These are phyloP conservation scores for Bradypodion ventrale DNA, from an alignment of 2,797 vertebrate species.

Conservation along the genomic window DNA sequence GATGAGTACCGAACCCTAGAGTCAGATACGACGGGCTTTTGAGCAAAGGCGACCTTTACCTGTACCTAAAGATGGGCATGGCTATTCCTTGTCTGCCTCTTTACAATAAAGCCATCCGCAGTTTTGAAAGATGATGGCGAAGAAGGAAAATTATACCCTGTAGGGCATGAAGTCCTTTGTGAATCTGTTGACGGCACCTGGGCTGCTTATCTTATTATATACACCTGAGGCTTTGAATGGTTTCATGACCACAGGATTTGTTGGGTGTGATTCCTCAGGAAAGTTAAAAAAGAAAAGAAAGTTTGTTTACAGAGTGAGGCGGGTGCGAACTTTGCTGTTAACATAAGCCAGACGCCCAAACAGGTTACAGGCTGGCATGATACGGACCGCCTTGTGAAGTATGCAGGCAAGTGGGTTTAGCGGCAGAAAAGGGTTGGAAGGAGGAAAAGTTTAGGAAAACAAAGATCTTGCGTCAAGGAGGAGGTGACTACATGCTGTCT, in stretches of 20 bases:
- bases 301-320: constrained; percentile 37
- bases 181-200: constrained; percentile 23
- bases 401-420: constrained; percentile 6
- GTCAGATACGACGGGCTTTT: no score
- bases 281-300: constrained; percentile 18
- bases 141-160: not conserved
- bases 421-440: constrained; percentile 1
- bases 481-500: constrained; percentile 28
- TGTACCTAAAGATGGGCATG: not conserved
- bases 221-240: constrained; percentile 22
- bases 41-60: no score
- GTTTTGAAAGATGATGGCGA: constrained; percentile 27
- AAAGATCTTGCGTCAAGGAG: not conserved
- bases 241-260: not conserved
- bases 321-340: constrained; percentile 1
- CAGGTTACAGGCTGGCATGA: constrained; percentile 3
- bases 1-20: no score
- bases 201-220: not conserved
- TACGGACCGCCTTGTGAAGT: not conserved
- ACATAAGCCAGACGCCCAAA: constrained; percentile 35
- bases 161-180: constrained; percentile 18
- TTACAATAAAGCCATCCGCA: not conserved
- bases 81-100: not conserved
- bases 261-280: constrained; percentile 31
- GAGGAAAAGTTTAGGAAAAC: not conserved